A percentile compares a stretch with the other conserved stretches of the same genome.
These are phyloP conservation scores for Caenorhabditis remanei DNA, from an alignment of 1,140 invertebrate species.

Conservation along the genomic window DNA sequence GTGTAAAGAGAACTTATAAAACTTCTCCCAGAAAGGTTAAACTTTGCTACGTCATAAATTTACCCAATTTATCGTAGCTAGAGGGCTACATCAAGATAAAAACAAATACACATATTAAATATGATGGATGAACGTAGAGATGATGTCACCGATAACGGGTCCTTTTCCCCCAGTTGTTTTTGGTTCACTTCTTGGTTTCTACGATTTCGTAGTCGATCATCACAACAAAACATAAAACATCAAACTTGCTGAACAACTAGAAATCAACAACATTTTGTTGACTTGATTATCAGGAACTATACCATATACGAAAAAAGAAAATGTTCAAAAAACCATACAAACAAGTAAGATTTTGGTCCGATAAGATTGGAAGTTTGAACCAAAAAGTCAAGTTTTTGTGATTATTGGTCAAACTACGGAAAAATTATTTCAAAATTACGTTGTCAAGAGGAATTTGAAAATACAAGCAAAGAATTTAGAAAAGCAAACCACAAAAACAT, in stretches of 20 bases:
- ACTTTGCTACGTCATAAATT: background rate
- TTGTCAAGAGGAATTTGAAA: too few species aligned
- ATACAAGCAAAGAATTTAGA: too few species aligned
- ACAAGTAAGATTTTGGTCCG: too few species aligned
- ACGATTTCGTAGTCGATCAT: constrained; percentile 32
- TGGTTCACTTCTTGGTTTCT: constrained; percentile 27
- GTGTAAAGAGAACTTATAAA: background rate
- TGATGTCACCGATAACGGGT: constrained; percentile 37
- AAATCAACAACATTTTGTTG: constrained; percentile 6
- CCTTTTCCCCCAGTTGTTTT: constrained; percentile 12
- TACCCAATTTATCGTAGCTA: too few species aligned
- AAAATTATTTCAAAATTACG: too few species aligned
- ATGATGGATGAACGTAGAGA: constrained; percentile 30
- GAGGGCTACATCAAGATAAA: constrained; percentile 39
- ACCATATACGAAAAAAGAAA: background rate
- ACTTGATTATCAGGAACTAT: too few species aligned
- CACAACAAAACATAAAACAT: constrained; percentile 31
- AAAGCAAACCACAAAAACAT: too few species aligned
- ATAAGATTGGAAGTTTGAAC: too few species aligned
- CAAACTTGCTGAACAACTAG: constrained; percentile 28
- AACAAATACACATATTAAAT: background rate
- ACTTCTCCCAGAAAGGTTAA: too few species aligned
- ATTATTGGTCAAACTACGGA: too few species aligned
- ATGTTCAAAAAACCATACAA: too few species aligned
- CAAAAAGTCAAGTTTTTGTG: too few species aligned